A percentile compares a stretch with the other conserved stretches of the same genome.
Conservation (phyloP, 2,113 vertebrate genomes). For the Lophotis ruficrista region DNA sequence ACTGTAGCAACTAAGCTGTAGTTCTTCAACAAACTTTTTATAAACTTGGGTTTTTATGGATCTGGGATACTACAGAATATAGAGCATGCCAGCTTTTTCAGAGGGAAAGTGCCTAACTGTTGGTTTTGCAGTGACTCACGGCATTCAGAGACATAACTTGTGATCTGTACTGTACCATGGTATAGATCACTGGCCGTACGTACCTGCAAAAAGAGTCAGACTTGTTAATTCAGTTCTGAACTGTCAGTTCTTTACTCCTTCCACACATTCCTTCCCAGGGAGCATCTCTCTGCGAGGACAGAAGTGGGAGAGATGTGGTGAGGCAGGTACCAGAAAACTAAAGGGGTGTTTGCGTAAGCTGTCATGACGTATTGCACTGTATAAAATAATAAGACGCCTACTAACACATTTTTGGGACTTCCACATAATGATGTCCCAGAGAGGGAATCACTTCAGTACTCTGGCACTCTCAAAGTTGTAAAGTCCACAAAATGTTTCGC, state of each 20-base stretch:
- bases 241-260: neutral
- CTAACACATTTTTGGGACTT: neutral
- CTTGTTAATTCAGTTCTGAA: neutral
- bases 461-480: neutral
- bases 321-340: neutral
- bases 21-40: neutral
- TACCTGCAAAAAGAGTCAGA: neutral
- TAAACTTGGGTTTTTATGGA: neutral
- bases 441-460: neutral
- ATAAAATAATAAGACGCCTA: neutral
- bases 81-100: neutral
- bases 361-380: neutral
- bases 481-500: neutral
- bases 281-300: neutral
- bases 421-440: neutral
- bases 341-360: neutral
- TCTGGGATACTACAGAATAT: neutral
- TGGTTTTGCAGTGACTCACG: neutral
- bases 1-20: neutral
- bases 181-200: accelerated
- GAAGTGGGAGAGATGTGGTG: neutral
- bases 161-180: too few species aligned
- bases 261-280: neutral
- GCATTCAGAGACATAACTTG: neutral
- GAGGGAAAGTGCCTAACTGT: neutral